Base-by-base conservation (phyloP, 2,113 vertebrate genomes). In the Rhombomys opimus region DNA sequence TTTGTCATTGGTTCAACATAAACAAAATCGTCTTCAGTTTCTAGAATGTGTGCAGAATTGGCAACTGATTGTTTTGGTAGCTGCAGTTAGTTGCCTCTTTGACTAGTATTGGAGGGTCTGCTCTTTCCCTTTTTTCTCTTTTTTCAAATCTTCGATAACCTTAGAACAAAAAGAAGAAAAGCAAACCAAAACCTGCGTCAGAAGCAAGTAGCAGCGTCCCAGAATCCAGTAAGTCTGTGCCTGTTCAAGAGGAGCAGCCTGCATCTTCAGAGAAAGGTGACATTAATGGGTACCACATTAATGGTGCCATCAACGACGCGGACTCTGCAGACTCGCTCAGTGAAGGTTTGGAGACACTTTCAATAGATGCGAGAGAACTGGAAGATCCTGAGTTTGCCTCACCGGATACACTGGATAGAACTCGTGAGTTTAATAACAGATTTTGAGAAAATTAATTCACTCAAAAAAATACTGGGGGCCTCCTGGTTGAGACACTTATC, bases 161-260 rank as follows among this genome's bases (percentile, higher is more conserved):
- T 32, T 96, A 99, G 99, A 99, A 99, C 98, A 99, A 99, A 98
- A 99, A 99, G 98, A 99, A 99, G 99, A 99, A 99, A 98, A 98
- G 98, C 95, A 99, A 99, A 97, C 98, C 99, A 11, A 99, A 99
- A 97, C 96, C 98, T 0, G 87, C 95, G 63, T 92, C 96, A n/a
- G 98, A 99, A 94, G 89, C 98, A 35, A 96, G 97, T 6, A 97
- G 94, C 46, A 96, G 89, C 68, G 95, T 91, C 61, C 88, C 97
- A 0, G 99, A 99, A 70, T 93, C 98, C 0, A 75, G 95, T 25
- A 98, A 98, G 96, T 96, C 89, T 0, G 97, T 97, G 4, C 72
- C 98, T 90, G 96, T 97, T 75, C 98, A 98, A 93, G 90, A 98
- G 3, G 98, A 98, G 32, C 97, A 97, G 63, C 93, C 92, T 0